Conservation (phyloP, 2,888 invertebrate species). For the Euclidia mi region DNA sequence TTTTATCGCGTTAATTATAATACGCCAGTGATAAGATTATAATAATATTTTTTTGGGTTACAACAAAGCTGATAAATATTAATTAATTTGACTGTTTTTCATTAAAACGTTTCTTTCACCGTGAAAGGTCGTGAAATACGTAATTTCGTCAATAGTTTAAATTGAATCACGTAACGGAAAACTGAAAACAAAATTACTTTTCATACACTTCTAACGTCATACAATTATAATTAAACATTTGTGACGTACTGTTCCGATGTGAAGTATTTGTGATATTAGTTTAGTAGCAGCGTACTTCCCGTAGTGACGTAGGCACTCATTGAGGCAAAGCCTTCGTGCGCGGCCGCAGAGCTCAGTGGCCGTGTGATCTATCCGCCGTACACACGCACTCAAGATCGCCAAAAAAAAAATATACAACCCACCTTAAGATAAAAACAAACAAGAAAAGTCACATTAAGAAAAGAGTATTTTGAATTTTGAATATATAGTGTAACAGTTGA, state of each 20-base stretch:
- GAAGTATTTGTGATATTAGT: constrained; percentile 78
- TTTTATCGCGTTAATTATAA: too few species aligned
- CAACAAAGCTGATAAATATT: not conserved
- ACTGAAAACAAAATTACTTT: constrained; percentile 48
- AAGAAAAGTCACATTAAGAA: constrained; percentile 5
- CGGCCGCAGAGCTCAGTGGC: constrained; percentile 83
- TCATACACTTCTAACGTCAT: constrained; percentile 73
- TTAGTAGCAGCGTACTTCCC: constrained; percentile 86
- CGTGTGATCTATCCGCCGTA: constrained; percentile 85
- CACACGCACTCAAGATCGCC: constrained; percentile 84
- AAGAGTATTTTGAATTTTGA: constrained; percentile 17
- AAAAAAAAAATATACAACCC: constrained; percentile 36
- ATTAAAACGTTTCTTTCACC: not conserved
- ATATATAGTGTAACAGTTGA: constrained; percentile 1
- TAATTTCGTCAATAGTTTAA: constrained; percentile 1
- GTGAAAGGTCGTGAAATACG: constrained; percentile 11
- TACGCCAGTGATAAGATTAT: too few species aligned
- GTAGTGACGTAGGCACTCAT: constrained; percentile 85
- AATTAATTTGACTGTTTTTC: too few species aligned
- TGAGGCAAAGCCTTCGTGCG: constrained; percentile 81
- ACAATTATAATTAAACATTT: constrained; percentile 69
- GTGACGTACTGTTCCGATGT: constrained; percentile 77
- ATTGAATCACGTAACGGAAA: constrained; percentile 38
- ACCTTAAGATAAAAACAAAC: constrained; percentile 13
- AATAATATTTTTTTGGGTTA: constrained; percentile 4